These are phyloP conservation scores for Emydocephalus ijimae DNA, from an alignment of 2,113 vertebrate species.

Conservation along the genomic window DNA sequence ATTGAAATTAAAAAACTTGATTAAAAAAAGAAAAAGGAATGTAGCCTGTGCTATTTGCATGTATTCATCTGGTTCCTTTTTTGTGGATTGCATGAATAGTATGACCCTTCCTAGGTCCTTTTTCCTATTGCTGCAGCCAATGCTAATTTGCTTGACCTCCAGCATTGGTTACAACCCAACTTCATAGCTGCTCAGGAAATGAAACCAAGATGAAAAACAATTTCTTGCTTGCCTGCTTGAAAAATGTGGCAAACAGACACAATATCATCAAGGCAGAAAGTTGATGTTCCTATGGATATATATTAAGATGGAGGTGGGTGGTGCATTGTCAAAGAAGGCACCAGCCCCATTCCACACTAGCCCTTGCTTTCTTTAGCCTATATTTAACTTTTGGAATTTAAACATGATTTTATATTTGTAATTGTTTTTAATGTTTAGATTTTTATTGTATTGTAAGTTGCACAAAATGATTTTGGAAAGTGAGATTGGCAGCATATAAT, in stretches of 20 bases:
- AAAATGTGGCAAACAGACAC: neutral
- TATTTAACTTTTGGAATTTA: neutral
- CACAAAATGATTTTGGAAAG: neutral
- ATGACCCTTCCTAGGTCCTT: neutral
- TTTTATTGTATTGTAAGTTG: neutral
- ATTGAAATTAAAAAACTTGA: too few relatives aligned
- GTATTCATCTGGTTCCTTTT: neutral
- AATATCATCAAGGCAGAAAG: neutral
- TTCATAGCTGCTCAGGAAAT: neutral
- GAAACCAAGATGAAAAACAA: neutral
- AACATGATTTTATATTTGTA: neutral
- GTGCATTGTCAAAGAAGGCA: neutral
- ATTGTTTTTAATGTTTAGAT: neutral
- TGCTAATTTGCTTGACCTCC: neutral
- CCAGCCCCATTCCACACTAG: neutral
- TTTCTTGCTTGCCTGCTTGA: neutral
- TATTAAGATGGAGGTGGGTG: neutral
- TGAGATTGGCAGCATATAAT: neutral
- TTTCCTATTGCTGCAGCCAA: neutral
- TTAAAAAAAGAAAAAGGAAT: too few relatives aligned
- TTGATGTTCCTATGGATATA: neutral
- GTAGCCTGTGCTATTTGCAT: neutral
- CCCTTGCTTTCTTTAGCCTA: neutral
- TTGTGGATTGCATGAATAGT: neutral
- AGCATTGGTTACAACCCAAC: neutral